phyloP scores from a whole-genome alignment of 2,888 invertebrate species.

The Helleia helle region DNA sequence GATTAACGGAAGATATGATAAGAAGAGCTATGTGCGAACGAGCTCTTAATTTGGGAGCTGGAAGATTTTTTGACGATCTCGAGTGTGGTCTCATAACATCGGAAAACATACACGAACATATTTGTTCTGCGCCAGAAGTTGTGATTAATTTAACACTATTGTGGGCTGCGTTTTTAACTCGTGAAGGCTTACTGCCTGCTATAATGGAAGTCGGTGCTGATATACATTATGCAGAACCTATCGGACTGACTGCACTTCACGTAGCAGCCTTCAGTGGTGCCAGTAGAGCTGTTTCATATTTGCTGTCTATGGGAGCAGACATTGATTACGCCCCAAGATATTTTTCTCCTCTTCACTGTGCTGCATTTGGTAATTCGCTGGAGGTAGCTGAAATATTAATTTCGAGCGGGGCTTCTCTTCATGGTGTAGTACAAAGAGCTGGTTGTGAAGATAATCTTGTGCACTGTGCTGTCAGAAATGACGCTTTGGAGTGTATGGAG shows the following conservation, averaged over 20 bases:
- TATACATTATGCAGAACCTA: conserved; percentile 80
- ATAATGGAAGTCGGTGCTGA: conserved; percentile 80
- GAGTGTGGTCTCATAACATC: conserved; percentile 78
- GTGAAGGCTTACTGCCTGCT: conserved; percentile 80
- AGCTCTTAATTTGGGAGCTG: conserved; percentile 78
- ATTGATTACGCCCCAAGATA: conserved; percentile 80
- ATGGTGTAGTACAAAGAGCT: conserved; percentile 78
- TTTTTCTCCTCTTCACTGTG: conserved; percentile 89
- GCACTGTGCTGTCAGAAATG: conserved; percentile 88
- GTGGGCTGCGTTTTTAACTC: conserved; percentile 82
- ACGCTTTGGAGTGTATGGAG: conserved; percentile 84
- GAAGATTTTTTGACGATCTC: conserved; percentile 81
- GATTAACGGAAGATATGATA: conserved; percentile 80
- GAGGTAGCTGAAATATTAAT: conserved; percentile 85
- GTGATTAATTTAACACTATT: conserved; percentile 82
- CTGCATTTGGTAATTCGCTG: conserved; percentile 89
- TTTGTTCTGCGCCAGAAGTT: conserved; percentile 75
- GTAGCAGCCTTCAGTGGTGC: conserved; percentile 85
- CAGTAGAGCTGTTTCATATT: conserved; percentile 77
- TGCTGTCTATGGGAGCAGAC: conserved; percentile 80
- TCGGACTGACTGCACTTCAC: conserved; percentile 83
- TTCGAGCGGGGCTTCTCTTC: conserved; percentile 79
- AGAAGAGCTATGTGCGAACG: conserved; percentile 81
- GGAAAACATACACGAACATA: conserved; percentile 73
- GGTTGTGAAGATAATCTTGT: conserved; percentile 84